Evolutionary conservation across 2,113 vertebrate genomes (phyloP), one percentile per base, ranked within the genome.

Genomic region (Hypocryptadius cinnamomeus): DNA sequence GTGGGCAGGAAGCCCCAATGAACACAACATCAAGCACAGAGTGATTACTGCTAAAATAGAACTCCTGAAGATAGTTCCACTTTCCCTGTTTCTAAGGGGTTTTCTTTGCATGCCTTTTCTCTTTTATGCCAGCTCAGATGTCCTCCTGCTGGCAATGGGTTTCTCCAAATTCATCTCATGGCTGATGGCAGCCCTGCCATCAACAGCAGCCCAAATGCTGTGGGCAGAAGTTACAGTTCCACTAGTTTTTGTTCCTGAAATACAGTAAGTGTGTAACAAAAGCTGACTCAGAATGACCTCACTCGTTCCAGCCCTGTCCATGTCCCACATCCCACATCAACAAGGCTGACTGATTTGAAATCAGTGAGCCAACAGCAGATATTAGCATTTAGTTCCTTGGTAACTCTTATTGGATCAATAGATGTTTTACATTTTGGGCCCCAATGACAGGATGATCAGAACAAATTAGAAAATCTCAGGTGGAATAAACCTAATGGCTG

Each of bases 321-420:
- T 69, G 64, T 90, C 47, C 68, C 24, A 25, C 44, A 33, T 33
- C 14, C 15, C 33, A 11, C 14, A 28, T 71, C 69, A 74, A 31
- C 10, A 59, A 33, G 25, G 57, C 21, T 66, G 78, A 16, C 35
- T 63, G 81, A 56, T 51, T 30, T 44, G 42, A 15, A 54, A 85
- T 47, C 63, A 85, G 31, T 33, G 60, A 88, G 51, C 37, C 64
- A 86, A 63, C 8, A 91, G 22, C 57, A 91, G 45, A 33, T 69
- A 96, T 78, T 79, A 92, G 54, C 91, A 92, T 85, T 73, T 56
- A 35, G 80, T 94, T 93, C 65, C 90, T 87, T 91, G 79, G 87
- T 90, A 91, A 92, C 79, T 74, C 85, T 57, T 64, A 40, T 15
- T 78, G 12, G 3, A 90, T 96, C 87, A 94, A 92, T 93, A 81